phyloP scores from a whole-genome alignment of 1,140 invertebrate genomes.

The Microplitis demolitor region DNA sequence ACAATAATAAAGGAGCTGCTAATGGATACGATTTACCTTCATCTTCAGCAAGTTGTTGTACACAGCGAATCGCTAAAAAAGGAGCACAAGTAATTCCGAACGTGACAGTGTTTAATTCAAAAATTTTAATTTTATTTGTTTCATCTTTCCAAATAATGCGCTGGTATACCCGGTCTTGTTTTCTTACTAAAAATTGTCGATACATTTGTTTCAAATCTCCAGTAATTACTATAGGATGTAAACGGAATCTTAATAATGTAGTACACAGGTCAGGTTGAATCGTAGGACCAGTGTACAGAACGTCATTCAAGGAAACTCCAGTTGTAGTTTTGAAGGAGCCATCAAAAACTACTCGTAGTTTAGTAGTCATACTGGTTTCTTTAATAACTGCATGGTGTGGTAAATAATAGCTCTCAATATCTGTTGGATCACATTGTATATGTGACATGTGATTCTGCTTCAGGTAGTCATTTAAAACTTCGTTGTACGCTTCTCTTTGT shows the following conservation, averaged over 20 bases:
- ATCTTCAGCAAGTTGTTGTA: slow-evolving; percentile 9
- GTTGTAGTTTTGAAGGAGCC: slow-evolving; percentile 29
- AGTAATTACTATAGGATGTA: background rate
- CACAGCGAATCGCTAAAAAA: background rate
- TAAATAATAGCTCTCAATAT: slow-evolving; percentile 23
- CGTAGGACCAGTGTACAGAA: slow-evolving; percentile 22
- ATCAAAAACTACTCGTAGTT: too few species aligned
- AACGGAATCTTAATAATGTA: background rate
- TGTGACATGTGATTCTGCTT: slow-evolving; percentile 33
- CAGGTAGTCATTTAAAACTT: slow-evolving; percentile 35
- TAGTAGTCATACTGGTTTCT: background rate
- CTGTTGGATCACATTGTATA: background rate
- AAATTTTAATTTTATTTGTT: background rate
- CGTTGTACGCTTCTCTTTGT: slow-evolving; percentile 1
- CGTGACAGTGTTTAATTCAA: slow-evolving; percentile 5
- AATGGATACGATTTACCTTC: background rate
- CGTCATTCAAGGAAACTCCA: slow-evolving; percentile 40
- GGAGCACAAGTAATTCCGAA: slow-evolving; percentile 2
- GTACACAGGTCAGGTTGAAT: slow-evolving; percentile 24
- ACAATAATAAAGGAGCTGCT: background rate
- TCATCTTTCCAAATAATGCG: slow-evolving; percentile 32
- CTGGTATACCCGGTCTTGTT: slow-evolving; percentile 41
- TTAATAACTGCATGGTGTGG: slow-evolving; percentile 17
- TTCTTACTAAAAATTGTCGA: slow-evolving; percentile 40
- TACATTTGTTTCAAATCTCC: slow-evolving; percentile 47